phyloP scores from a whole-genome alignment of 2,113 vertebrate genomes.

The Fregetta grallaria region DNA sequence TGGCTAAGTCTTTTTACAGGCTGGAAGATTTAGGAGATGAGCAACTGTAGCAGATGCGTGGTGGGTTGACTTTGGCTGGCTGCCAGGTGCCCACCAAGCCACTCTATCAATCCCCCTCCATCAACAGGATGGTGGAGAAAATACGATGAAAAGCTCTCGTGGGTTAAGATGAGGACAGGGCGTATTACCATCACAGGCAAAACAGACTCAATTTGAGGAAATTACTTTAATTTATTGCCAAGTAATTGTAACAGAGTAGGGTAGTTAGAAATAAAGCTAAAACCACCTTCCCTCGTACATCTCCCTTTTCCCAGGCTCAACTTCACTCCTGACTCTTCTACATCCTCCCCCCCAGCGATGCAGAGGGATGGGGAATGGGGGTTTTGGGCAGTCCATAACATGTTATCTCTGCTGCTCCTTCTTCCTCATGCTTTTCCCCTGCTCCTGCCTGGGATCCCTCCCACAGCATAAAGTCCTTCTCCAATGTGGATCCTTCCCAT shows the following conservation, averaged over 20 bases:
- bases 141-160: neutral
- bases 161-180: neutral
- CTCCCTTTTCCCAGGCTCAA: neutral
- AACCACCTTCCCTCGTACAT: neutral
- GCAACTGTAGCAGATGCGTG: neutral
- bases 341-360: rapidly evolving
- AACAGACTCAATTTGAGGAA: neutral
- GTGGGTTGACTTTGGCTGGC: neutral
- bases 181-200: neutral
- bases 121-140: neutral
- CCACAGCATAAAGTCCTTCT: neutral
- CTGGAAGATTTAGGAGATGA: neutral
- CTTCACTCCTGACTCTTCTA: neutral
- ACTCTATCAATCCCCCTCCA: neutral
- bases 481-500: neutral
- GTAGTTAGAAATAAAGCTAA: neutral
- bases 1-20: neutral
- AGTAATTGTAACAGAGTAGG: neutral
- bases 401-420: neutral
- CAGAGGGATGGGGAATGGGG: neutral
- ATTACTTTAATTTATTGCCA: neutral
- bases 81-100: neutral
- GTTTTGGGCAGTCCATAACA: neutral
- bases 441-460: neutral
- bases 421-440: neutral